Conservation (phyloP, 2,797 vertebrate species). For the Acanthornis magna region DNA sequence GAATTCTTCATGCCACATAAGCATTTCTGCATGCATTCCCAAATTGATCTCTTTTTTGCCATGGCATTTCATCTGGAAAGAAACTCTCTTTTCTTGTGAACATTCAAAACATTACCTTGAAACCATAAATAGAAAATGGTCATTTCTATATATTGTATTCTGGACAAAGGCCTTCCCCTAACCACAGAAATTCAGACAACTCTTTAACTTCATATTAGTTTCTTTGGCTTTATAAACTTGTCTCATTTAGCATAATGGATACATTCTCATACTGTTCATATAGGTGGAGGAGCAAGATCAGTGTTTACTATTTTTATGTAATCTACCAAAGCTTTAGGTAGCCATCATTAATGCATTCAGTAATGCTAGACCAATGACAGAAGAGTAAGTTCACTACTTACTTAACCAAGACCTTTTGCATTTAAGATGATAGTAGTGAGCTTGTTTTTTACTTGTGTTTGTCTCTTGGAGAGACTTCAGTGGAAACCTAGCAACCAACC, state of each 20-base stretch:
- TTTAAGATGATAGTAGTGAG: background rate
- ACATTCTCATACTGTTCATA: background rate
- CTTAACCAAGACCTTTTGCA: background rate
- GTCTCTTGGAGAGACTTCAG: background rate
- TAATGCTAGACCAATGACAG: background rate
- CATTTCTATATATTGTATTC: background rate
- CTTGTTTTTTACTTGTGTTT: background rate
- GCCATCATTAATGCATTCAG: background rate
- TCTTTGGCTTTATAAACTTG: background rate
- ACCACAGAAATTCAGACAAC: background rate
- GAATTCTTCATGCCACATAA: background rate
- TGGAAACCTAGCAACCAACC: background rate
- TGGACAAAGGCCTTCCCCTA: background rate
- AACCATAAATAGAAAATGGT: background rate
- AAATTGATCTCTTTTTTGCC: background rate
- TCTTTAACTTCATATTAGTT: background rate
- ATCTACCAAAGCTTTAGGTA: background rate
- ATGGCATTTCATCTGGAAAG: background rate
- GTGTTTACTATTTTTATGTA: background rate
- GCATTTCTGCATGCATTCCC: background rate
- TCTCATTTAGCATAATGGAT: background rate
- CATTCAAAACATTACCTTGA: background rate
- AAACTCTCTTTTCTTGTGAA: background rate
- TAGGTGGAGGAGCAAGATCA: background rate
- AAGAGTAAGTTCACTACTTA: background rate